Base-by-base conservation (phyloP, 2,888 invertebrate species). In the Argyra leucocephala region DNA sequence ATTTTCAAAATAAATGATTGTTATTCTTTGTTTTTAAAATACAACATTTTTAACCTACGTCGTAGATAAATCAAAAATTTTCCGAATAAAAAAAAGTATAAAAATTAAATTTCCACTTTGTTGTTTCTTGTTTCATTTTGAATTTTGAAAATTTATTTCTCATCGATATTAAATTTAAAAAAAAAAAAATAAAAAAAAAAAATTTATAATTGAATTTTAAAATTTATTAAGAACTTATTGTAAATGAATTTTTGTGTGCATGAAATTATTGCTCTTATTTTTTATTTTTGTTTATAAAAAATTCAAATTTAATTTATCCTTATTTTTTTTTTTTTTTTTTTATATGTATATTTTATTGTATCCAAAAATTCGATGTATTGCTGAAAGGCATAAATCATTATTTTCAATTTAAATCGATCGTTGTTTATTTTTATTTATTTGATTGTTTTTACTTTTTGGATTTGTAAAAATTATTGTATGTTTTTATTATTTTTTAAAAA, bases 131-230 rank as follows among this genome's bases (percentile, higher is more conserved):
- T 48, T 48, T 48, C 2, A 15, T 48, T 48, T 48, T 48, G 12
- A 48, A 48, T 48, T 48, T 48, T 2, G 48, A 48, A n/a, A 48
- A 48, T 48, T 48, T 48, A 48, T 48, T 48, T 48, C 18, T 18
- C 12, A 48, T 48, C 48, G 48, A 48, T 48, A 48, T 48, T 48
- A 48, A 48, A 12, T 48, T 48, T 48, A 18, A 18, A 18, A 48
- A 48, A 48, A n/a, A n/a, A n/a, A n/a, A n/a, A n/a, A n/a, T n/a
- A n/a, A n/a, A n/a, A n/a, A n/a, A n/a, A n/a, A n/a, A n/a, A n/a
- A n/a, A n/a, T n/a, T 48, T 48, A 48, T 48, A 48, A 48, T 48
- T 48, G 48, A 48, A 12, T 48, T 48, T 48, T 48, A 48, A 48
- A 48, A 48, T 48, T 48, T 48, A 48, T 48, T 48, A 18, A 48